A percentile compares a stretch with the other conserved stretches of the same genome.
Evolutionary conservation across 2,797 vertebrate species (phyloP).

Genomic region (Xenops minutus): DNA sequence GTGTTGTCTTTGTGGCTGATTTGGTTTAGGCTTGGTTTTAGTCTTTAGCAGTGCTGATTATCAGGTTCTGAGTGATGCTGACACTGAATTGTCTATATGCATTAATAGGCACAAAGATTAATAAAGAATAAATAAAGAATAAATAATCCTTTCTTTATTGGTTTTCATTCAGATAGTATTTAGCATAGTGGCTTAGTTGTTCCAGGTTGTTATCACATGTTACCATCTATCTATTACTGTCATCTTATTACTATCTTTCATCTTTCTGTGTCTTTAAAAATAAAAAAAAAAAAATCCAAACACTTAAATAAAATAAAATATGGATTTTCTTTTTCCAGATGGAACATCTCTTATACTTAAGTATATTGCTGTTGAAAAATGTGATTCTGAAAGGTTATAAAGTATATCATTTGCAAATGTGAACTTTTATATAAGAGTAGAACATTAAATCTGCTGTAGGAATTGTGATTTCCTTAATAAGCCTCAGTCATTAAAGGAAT

Average conservation of each 20-base stretch:
- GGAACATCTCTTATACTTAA: not conserved
- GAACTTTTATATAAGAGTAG: not conserved
- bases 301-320: not conserved
- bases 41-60: not conserved
- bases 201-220: not conserved
- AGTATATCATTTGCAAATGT: not conserved
- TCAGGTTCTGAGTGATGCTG: not conserved
- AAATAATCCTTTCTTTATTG: not conserved
- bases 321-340: not conserved
- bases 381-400: not conserved
- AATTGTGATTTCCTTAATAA: slow-evolving; percentile 1
- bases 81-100: not conserved
- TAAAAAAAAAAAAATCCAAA: not conserved
- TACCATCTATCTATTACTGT: not conserved
- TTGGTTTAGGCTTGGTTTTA: not conserved
- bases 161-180: not conserved
- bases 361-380: not conserved
- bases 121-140: not conserved
- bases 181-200: not conserved
- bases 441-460: not conserved
- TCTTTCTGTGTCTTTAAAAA: not conserved
- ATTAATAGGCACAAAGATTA: not conserved
- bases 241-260: not conserved
- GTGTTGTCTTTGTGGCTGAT: not conserved
- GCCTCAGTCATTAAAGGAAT: not conserved